phyloP scores from a whole-genome alignment of 2,888 invertebrate genomes.

The Podabrus alpinus region DNA sequence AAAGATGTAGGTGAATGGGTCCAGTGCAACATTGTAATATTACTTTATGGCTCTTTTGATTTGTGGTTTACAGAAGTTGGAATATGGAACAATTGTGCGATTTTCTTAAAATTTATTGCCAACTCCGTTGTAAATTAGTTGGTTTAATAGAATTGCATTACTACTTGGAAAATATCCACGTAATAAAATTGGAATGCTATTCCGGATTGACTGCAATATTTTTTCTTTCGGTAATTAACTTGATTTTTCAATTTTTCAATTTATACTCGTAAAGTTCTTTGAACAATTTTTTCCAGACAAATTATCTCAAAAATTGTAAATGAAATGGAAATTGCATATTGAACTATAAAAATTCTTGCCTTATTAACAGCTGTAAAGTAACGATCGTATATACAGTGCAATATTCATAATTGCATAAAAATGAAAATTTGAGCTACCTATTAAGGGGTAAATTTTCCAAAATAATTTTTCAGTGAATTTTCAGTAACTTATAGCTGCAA shows the following conservation, averaged over 20 bases:
- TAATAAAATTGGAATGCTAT: neutral
- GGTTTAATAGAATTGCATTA: neutral
- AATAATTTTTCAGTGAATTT: too few relatives aligned
- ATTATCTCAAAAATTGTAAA: neutral
- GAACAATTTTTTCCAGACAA: neutral
- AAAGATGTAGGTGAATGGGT: neutral
- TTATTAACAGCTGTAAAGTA: neutral
- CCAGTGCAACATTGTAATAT: neutral
- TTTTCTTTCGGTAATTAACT: neutral
- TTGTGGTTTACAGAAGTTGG: slow-evolving; percentile 10
- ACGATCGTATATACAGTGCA: neutral
- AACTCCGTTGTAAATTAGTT: neutral
- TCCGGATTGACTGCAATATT: neutral
- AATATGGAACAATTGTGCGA: neutral
- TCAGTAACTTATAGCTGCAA: too few relatives aligned
- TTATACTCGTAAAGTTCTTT: neutral
- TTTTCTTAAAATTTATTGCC: neutral
- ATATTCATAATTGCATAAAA: neutral
- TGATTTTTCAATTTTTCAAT: too few relatives aligned
- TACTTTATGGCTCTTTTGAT: slow-evolving; percentile 8
- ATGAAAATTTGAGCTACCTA: neutral
- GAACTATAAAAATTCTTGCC: neutral
- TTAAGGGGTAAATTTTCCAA: neutral
- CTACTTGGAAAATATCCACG: neutral
- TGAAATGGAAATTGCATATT: neutral